Evolutionary conservation across 2,113 vertebrate species (phyloP).

Genomic region (Hydrolagus affinis): DNA sequence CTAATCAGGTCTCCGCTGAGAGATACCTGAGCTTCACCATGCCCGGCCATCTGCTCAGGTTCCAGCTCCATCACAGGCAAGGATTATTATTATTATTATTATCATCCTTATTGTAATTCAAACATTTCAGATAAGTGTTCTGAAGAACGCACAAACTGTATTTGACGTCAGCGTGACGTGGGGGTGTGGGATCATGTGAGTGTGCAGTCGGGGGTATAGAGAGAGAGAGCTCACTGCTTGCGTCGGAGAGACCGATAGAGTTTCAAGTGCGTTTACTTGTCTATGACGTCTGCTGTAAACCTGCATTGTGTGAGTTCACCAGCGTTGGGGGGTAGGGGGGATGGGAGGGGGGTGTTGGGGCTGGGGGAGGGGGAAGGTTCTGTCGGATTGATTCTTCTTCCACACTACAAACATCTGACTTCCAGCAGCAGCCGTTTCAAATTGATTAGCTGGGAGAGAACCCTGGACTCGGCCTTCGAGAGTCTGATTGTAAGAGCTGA

Average conservation of each 20-base stretch:
- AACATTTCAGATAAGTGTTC: background rate
- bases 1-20: background rate
- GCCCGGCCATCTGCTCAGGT: background rate
- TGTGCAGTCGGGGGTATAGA: background rate
- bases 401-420: conserved; percentile 13
- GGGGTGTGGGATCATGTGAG: too few relatives aligned
- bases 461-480: background rate
- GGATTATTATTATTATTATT: background rate
- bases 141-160: background rate
- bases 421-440: conserved; percentile 1
- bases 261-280: conserved; percentile 21
- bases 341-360: too few relatives aligned
- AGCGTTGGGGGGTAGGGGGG: background rate
- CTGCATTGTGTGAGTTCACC: conserved; percentile 14
- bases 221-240: conserved; percentile 7
- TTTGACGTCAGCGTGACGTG: too few relatives aligned
- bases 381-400: conserved; percentile 18
- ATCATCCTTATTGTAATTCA: too few relatives aligned
- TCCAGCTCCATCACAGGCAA: background rate
- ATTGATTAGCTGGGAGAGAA: conserved; percentile 8
- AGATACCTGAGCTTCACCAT: background rate
- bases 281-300: background rate
- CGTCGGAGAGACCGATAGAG: background rate
- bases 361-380: background rate
- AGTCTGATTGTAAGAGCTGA: conserved; percentile 33